Base-by-base conservation (phyloP, 2,888 invertebrate genomes). In the Salticus scenicus region DNA sequence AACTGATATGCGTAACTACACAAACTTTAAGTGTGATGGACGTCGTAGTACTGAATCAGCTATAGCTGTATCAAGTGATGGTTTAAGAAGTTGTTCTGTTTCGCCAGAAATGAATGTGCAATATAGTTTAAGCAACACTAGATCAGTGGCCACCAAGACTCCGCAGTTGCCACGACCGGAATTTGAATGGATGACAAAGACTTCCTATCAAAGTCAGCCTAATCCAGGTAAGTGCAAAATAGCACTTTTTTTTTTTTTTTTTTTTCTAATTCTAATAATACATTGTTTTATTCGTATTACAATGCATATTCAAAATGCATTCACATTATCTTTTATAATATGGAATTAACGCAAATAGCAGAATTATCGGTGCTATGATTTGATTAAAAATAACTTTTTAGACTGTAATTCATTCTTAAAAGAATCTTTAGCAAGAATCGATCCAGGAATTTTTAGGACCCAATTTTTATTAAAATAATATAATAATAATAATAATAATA, bases 161-260 rank as follows among this genome's bases (percentile, higher is more conserved):
- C 94, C 96, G 66, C 93, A 94, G 51, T 95, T 95, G 33, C 94
- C 94, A 27, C 94, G 96, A 64, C 95, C 95, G 88, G 96, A 96
- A 0, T 97, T 94, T 91, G 96, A 96, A 89, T 97, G 97, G 97
- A 97, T 97, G 94, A 97, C 96, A 91, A 96, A 96, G 91, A 95
- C 95, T 5, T 94, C 95, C 74, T 96, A 96, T 91, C 87, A 79
- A 67, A 94, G 93, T 88, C 96, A 96, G 90, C 95, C 95, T 1
- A 96, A 95, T 91, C 96, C 96, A 92, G 96, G 96, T 96, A 91
- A 74, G 69, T 47, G 8, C 24, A 30, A 1, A n/a, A 27, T 30
- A 30, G 1, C 14, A 31, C 12, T 66, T 66, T 66, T 10, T 66
- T 63, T 37, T 12, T n/a, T n/a, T n/a, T 37, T 37, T 12, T 37